A percentile compares a stretch with the other conserved stretches of the same genome.
phyloP scores from a whole-genome alignment of 2,113 vertebrate genomes.

The Australoheros scitulus region DNA sequence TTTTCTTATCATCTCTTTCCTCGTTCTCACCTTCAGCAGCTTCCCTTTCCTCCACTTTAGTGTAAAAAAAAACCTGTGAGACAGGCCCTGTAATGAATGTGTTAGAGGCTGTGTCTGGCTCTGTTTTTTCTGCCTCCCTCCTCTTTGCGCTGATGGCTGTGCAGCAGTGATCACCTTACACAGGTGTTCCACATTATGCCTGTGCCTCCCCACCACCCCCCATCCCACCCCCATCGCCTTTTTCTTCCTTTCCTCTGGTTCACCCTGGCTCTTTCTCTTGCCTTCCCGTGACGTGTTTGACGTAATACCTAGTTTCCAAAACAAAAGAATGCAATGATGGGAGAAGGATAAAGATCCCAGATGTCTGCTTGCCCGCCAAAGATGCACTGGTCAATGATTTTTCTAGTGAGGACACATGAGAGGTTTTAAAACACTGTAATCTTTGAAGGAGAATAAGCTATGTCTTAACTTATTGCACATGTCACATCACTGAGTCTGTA shows the following conservation, averaged over 20 bases:
- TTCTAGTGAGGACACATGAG: slow-evolving; percentile 20
- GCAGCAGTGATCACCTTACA: slow-evolving; percentile 65
- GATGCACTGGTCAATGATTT: slow-evolving; percentile 32
- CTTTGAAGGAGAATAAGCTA: not conserved
- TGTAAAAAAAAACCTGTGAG: not conserved
- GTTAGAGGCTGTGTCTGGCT: slow-evolving; percentile 50
- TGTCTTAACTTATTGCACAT: slow-evolving; percentile 17
- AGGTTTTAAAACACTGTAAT: slow-evolving; percentile 16
- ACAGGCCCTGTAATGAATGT: slow-evolving; percentile 47
- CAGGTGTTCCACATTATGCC: slow-evolving; percentile 75
- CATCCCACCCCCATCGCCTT: not conserved
- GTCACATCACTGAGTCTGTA: not conserved
- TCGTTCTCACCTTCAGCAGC: slow-evolving; percentile 26
- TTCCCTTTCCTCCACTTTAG: slow-evolving; percentile 27
- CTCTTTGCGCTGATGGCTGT: slow-evolving; percentile 50
- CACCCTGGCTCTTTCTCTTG: slow-evolving; percentile 26
- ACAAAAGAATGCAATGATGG: slow-evolving; percentile 45
- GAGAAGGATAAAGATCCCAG: slow-evolving; percentile 36
- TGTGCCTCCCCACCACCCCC: slow-evolving; percentile 1
- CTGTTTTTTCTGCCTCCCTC: slow-evolving; percentile 54
- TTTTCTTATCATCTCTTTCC: slow-evolving; percentile 3
- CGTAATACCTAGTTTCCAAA: slow-evolving; percentile 41
- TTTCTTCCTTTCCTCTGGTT: slow-evolving; percentile 15
- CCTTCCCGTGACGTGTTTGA: slow-evolving; percentile 44
- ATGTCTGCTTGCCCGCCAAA: slow-evolving; percentile 24